Evolutionary conservation across 2,797 vertebrate genomes (phyloP), one percentile per base, ranked within the genome.

Genomic region (Sebastes iracundus): DNA sequence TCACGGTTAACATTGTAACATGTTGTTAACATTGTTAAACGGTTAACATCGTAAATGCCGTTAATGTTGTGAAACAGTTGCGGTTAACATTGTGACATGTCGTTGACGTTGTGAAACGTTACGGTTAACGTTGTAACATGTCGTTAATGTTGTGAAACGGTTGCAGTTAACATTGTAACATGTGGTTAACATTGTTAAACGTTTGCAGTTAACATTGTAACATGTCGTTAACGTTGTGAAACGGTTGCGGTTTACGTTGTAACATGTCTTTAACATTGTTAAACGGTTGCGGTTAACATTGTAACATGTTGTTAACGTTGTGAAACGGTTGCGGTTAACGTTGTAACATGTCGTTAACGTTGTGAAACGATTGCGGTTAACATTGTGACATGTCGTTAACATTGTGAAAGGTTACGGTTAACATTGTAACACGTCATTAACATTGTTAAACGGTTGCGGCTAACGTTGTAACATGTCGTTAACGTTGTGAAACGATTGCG

Each of bases 391-490:
- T 0, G 35, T 38, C 1, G 0, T 38, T 38, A 38, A 42, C 1
- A 0, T 42, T 42, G 35, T 35, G 0, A 13, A 42, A 42, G 0
- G 0, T 35, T 35, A 1, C 12, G 4, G 11, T 13, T 33, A 0
- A 33, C 32, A 0, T 10, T 33, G 32, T 33, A 10, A 33, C 32
- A 33, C 0, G 32, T 33, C 32, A 0, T 33, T 33, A 33, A 33
- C 9, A 0, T 38, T 38, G 35, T 38, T 0, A 38, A 12, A 38
- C 1, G 1, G 1, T 38, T 38, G 12, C 2, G 35, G 38, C 1
- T 35, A 2, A 33, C 9, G 0, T 33, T 33, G 33, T 35, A 35
- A 35, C 11, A 35, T 0, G 10, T 38, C 35, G 0, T 13, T 38
- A 13, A 5, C 12, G 4, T 11, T 33, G 35, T 38, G 2, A 38